Conservation (phyloP, 2,888 invertebrate genomes). For the Hylaea fasciaria region DNA sequence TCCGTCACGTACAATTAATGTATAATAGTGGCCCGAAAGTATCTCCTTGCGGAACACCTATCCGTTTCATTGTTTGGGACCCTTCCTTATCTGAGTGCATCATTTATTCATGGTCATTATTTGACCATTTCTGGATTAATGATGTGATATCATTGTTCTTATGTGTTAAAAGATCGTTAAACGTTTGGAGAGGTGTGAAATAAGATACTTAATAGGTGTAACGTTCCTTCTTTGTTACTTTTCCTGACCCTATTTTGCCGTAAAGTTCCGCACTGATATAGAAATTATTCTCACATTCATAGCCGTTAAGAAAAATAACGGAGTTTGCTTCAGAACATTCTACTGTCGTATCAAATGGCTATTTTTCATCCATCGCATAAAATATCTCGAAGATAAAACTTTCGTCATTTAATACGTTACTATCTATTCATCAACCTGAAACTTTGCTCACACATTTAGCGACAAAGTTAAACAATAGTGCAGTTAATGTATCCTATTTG, state of each 20-base stretch:
- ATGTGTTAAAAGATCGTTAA: conserved; percentile 70
- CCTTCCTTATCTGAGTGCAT: conserved; percentile 72
- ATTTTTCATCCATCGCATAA: no score
- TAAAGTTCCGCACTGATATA: conserved; percentile 35
- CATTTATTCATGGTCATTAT: conserved; percentile 85
- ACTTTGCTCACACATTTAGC: no score
- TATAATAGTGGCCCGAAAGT: conserved; percentile 63
- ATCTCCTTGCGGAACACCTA: conserved; percentile 68
- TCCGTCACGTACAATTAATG: conserved; percentile 79
- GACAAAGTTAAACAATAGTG: no score
- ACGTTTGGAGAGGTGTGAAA: conserved; percentile 77
- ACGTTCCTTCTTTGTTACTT: conserved; percentile 63
- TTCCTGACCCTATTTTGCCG: conserved; percentile 55
- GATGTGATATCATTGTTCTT: conserved; percentile 80
- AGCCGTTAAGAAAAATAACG: conserved; percentile 36
- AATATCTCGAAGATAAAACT: no score
- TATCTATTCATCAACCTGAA: no score
- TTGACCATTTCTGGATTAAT: conserved; percentile 83
- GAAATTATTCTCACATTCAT: conserved; percentile 32
- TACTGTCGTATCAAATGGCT: no score
- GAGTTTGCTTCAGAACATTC: no score
- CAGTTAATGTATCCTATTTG: no score
- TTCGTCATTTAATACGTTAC: no score
- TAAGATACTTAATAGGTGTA: conserved; percentile 74
- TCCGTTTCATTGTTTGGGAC: conserved; percentile 58